These are phyloP conservation scores for Epinephelus malabaricus DNA, from an alignment of 2,797 vertebrate genomes.

Conservation along the genomic window DNA sequence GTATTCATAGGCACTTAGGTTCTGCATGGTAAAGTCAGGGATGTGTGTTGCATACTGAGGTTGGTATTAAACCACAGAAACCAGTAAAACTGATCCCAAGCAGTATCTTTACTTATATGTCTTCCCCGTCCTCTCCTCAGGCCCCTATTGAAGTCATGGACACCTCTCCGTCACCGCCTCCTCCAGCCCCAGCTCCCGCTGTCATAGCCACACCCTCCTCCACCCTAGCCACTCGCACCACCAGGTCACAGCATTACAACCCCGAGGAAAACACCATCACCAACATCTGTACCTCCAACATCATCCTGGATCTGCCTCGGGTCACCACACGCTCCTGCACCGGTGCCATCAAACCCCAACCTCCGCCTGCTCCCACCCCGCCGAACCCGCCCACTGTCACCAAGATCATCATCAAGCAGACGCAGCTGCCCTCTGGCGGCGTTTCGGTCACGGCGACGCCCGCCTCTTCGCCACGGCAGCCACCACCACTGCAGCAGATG, in stretches of 20 bases:
- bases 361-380: constrained; percentile 64
- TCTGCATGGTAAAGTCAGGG: no score
- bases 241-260: constrained; percentile 83
- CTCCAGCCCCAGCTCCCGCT: constrained; percentile 52
- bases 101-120: background rate
- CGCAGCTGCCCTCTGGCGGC: constrained; percentile 78
- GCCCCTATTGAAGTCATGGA: constrained; percentile 90
- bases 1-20: no score
- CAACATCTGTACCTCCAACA: constrained; percentile 90
- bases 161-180: constrained; percentile 82
- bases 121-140: constrained; percentile 46
- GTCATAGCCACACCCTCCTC: constrained; percentile 4
- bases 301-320: constrained; percentile 87
- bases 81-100: no score
- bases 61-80: no score
- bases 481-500: constrained; percentile 92
- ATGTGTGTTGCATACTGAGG: no score
- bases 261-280: constrained; percentile 90
- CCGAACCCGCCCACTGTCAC: constrained; percentile 82
- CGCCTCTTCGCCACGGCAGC: constrained; percentile 82
- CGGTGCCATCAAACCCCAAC: constrained; percentile 83
- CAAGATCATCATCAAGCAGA: constrained; percentile 92
- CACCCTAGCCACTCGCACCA: constrained; percentile 41
- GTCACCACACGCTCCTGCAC: constrained; percentile 87
- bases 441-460: constrained; percentile 70